Percentiles rank a stretch among this genome's conserved stretches.
Conservation (phyloP, 2,113 vertebrate species). For the Caracal caracal region DNA sequence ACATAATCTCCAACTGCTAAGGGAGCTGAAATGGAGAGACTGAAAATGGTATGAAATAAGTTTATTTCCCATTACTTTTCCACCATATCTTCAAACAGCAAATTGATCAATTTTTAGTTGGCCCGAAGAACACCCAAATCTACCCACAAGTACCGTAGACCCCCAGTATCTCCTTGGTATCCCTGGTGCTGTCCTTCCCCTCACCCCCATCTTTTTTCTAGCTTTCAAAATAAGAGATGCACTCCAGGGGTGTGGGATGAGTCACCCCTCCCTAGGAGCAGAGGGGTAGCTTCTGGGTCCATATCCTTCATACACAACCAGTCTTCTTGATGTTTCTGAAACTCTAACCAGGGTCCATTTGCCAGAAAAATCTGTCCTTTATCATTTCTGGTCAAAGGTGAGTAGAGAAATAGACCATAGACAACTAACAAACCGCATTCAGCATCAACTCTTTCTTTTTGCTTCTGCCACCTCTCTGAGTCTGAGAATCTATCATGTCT, state of each 20-base stretch:
- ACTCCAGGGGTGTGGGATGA: background rate
- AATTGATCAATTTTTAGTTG: constrained; percentile 12
- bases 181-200: background rate
- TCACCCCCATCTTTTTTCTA: background rate
- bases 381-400: background rate
- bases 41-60: background rate
- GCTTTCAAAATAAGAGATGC: constrained; percentile 9
- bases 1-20: background rate
- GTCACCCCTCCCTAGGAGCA: background rate
- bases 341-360: background rate
- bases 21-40: background rate
- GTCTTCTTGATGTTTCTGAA: constrained; percentile 31
- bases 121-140: background rate
- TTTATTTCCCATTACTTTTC: background rate
- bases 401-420: background rate
- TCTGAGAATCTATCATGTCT: constrained; percentile 21
- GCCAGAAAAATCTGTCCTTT: constrained; percentile 27
- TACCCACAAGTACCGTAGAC: background rate
- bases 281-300: background rate
- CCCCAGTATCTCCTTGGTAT: background rate
- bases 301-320: background rate
- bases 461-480: background rate
- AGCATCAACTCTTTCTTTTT: background rate
- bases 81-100: background rate
- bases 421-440: background rate